phyloP scores from a whole-genome alignment of 2,888 invertebrate species.

The Chrysolina haemoptera region DNA sequence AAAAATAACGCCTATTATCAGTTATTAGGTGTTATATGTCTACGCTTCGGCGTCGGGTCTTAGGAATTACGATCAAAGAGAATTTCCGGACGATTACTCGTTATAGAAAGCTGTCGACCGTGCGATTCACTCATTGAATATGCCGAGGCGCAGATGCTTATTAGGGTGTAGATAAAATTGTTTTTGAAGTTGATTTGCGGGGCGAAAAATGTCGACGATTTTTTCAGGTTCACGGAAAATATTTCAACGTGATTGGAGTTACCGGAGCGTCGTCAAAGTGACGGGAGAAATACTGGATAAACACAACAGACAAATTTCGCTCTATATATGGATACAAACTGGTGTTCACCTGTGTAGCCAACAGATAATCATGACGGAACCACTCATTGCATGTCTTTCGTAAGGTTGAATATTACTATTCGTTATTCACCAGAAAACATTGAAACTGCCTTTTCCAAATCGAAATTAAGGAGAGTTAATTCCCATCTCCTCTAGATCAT shows the following conservation, averaged over 20 bases:
- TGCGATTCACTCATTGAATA: not conserved
- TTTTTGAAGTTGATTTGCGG: constrained; percentile 34
- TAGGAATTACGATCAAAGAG: constrained; percentile 33
- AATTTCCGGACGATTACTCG: constrained; percentile 24
- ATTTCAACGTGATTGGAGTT: not conserved
- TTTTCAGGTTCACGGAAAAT: constrained; percentile 33
- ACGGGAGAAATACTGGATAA: not conserved
- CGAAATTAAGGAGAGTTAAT: too few species aligned
- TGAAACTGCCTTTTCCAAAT: too few species aligned
- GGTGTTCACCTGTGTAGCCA: not conserved
- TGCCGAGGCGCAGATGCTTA: constrained; percentile 30
- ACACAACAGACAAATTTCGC: not conserved
- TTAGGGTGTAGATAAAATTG: constrained; percentile 40
- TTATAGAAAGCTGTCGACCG: constrained; percentile 29
- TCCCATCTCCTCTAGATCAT: too few species aligned
- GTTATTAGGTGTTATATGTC: constrained; percentile 31
- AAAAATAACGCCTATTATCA: constrained; percentile 27
- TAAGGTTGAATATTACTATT: too few species aligned
- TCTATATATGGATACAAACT: not conserved
- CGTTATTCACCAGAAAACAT: too few species aligned
- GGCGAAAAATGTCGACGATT: constrained; percentile 33
- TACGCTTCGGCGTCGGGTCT: constrained; percentile 23
- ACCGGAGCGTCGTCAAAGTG: not conserved
- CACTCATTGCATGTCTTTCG: too few species aligned
- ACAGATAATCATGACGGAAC: too few species aligned